Evolutionary conservation across 2,797 vertebrate species (phyloP).

Genomic region (Alcedo quadribrachys): DNA sequence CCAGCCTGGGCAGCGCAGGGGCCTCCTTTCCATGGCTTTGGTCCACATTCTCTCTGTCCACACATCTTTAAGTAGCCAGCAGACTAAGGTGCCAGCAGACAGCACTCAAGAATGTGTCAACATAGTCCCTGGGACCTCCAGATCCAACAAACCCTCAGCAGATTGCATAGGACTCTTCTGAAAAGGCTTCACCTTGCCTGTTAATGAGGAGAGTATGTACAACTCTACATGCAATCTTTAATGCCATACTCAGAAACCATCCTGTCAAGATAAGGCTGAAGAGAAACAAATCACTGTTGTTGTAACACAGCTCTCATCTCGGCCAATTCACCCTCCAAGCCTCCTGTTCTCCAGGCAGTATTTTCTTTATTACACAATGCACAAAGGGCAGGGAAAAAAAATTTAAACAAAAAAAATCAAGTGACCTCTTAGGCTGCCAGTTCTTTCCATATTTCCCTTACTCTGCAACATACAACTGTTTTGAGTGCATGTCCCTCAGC

Average conservation of each 20-base stretch:
- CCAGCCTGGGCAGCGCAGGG: too few relatives aligned
- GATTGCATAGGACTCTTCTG: not conserved
- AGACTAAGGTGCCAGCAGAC: not conserved
- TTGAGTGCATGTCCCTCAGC: fast-evolving
- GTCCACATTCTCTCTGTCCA: too few relatives aligned
- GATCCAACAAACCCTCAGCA: not conserved
- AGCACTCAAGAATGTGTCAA: not conserved
- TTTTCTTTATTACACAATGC: not conserved
- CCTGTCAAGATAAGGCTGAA: not conserved
- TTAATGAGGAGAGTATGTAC: not conserved
- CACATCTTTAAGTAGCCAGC: not conserved
- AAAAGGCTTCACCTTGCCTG: not conserved
- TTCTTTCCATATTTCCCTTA: not conserved
- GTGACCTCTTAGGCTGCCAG: not conserved
- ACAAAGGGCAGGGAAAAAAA: not conserved
- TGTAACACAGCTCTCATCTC: slow-evolving; percentile 8
- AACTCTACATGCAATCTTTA: not conserved
- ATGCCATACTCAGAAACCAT: not conserved
- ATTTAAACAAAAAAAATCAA: not conserved
- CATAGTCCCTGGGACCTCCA: not conserved
- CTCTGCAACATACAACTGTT: not conserved
- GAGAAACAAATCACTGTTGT: slow-evolving; percentile 1
- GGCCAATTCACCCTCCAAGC: not conserved
- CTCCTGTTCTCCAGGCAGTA: not conserved
- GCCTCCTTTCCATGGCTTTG: too few relatives aligned